Evolutionary conservation across 2,888 invertebrate species (phyloP).

Genomic region (Epistrophella euchroma): DNA sequence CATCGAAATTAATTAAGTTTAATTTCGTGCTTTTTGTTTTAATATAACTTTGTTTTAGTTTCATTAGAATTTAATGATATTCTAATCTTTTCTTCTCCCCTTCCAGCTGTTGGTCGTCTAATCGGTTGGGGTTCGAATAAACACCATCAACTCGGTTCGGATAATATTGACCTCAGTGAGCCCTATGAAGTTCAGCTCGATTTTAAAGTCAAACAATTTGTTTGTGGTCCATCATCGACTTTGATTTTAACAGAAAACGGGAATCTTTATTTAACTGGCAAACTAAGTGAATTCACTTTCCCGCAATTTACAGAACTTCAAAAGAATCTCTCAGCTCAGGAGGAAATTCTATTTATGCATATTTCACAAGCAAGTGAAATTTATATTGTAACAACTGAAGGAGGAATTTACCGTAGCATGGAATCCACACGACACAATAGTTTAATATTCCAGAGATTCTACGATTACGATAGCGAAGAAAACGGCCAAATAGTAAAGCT

Average conservation of each 20-base stretch:
- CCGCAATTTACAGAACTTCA: constrained; percentile 82
- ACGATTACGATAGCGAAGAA: constrained; percentile 83
- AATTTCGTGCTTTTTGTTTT: background rate
- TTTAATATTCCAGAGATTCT: constrained; percentile 82
- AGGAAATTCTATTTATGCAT: constrained; percentile 82
- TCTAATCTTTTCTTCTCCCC: background rate
- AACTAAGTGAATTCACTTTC: constrained; percentile 82
- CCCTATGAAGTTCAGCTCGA: constrained; percentile 81
- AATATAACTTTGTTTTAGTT: background rate
- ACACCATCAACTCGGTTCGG: constrained; percentile 80
- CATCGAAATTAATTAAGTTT: too few species aligned
- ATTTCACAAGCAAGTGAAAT: constrained; percentile 83
- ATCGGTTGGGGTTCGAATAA: constrained; percentile 82
- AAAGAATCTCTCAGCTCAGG: constrained; percentile 81
- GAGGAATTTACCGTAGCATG: constrained; percentile 82
- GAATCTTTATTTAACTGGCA: constrained; percentile 81
- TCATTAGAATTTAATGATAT: background rate
- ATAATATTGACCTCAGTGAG: constrained; percentile 56
- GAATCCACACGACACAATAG: constrained; percentile 82
- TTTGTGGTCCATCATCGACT: constrained; percentile 82
- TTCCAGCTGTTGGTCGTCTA: constrained; percentile 81
- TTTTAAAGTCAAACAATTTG: constrained; percentile 80
- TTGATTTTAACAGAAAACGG: constrained; percentile 82
- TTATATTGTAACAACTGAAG: constrained; percentile 82
- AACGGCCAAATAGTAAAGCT: constrained; percentile 83